Evolutionary conservation across 2,888 invertebrate species (phyloP).

Genomic region (Epistrophe grossulariae): DNA sequence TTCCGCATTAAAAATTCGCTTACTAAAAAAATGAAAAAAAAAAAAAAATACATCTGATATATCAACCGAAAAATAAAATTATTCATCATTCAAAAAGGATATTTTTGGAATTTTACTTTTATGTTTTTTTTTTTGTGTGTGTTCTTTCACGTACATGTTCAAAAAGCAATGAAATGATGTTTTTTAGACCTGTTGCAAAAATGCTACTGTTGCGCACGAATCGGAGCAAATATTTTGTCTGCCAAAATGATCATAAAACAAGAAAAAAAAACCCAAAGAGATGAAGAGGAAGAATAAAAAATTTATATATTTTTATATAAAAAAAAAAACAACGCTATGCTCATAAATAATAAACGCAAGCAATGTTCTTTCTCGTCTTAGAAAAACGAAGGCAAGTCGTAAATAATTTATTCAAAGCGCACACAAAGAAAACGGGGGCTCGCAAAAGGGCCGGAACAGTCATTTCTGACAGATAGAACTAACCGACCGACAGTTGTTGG

Average conservation of each 20-base stretch:
- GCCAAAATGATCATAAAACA: constrained; percentile 25
- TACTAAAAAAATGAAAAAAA: not conserved
- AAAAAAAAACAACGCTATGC: constrained; percentile 56
- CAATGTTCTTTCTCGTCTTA: constrained; percentile 67
- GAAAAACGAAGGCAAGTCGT: constrained; percentile 69
- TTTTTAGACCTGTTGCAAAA: constrained; percentile 55
- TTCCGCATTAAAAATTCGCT: constrained; percentile 66
- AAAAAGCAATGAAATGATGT: constrained; percentile 1
- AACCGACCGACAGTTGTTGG: constrained; percentile 66
- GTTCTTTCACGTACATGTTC: not conserved
- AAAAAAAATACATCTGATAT: constrained; percentile 57
- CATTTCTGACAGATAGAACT: constrained; percentile 57
- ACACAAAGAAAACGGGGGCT: constrained; percentile 35
- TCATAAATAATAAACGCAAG: constrained; percentile 75
- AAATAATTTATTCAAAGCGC: constrained; percentile 74
- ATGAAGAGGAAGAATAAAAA: constrained; percentile 25
- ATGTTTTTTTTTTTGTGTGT: not conserved
- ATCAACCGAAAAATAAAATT: constrained; percentile 72
- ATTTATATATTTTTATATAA: constrained; percentile 8
- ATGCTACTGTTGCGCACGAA: constrained; percentile 52
- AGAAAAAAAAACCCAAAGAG: not conserved
- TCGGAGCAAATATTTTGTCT: constrained; percentile 54
- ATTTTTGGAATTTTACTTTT: constrained; percentile 64
- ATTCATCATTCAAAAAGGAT: constrained; percentile 74
- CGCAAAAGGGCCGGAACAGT: constrained; percentile 44